These are phyloP conservation scores for Caerostris darwini DNA, from an alignment of 1,140 invertebrate genomes.

Conservation along the genomic window DNA sequence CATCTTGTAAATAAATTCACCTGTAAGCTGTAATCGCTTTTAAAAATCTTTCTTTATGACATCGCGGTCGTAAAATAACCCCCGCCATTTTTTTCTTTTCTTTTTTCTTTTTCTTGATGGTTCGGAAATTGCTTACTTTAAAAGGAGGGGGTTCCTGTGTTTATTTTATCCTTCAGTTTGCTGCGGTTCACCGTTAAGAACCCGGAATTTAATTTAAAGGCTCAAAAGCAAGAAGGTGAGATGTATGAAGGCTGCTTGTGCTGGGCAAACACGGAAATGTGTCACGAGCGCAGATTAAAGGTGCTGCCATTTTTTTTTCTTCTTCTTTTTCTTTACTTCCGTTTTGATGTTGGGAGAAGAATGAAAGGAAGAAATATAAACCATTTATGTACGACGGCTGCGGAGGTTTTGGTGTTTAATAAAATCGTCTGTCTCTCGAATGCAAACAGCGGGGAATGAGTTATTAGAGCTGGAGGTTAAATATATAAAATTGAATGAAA, in stretches of 20 bases:
- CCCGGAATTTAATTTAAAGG: slow-evolving; percentile 7
- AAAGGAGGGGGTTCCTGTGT: slow-evolving; percentile 1
- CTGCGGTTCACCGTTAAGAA: slow-evolving; percentile 16
- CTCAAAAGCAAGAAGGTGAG: not conserved
- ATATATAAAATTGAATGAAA: not conserved
- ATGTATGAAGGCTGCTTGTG: not conserved
- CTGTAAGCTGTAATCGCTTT: not conserved
- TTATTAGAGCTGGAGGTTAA: not conserved
- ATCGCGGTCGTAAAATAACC: slow-evolving; percentile 18
- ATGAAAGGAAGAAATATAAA: slow-evolving; percentile 14
- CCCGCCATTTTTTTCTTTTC: not conserved
- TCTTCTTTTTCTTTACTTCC: not conserved
- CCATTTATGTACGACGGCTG: not conserved
- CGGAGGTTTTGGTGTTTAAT: not conserved
- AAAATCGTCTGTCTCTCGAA: not conserved
- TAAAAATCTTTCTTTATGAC: slow-evolving; percentile 40
- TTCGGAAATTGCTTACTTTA: slow-evolving; percentile 40
- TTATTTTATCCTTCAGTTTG: slow-evolving; percentile 10
- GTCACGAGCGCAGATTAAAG: slow-evolving; percentile 17
- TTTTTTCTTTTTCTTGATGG: not conserved
- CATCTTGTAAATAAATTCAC: slow-evolving; percentile 27
- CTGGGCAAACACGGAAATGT: slow-evolving; percentile 27
- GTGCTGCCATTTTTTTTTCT: not conserved
- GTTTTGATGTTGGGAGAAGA: not conserved
- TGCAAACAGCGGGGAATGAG: not conserved